Percentiles rank a stretch among this genome's conserved stretches.
phyloP scores from a whole-genome alignment of 2,888 invertebrate species.

The Leucoma salicis region DNA sequence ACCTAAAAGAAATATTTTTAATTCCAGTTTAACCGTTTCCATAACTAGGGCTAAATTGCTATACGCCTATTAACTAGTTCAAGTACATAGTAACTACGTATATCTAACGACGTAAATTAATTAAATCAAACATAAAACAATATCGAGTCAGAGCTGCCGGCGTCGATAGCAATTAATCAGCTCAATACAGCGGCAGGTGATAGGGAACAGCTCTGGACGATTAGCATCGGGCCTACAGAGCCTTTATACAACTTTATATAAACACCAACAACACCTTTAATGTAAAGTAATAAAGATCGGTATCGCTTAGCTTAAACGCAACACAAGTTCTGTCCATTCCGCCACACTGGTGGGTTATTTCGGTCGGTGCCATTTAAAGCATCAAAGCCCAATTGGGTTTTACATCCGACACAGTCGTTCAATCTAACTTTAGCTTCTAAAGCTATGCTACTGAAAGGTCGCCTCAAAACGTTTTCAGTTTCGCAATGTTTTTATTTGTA shows the following conservation, averaged over 20 bases:
- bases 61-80: constrained; percentile 13
- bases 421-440: constrained; percentile 67
- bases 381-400: constrained; percentile 75
- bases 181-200: constrained; percentile 68
- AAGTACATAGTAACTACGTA: constrained; percentile 7
- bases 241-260: constrained; percentile 7
- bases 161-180: constrained; percentile 71
- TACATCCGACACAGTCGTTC: constrained; percentile 68
- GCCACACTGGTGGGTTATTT: constrained; percentile 57
- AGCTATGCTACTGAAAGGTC: constrained; percentile 34
- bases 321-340: constrained; percentile 23
- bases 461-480: constrained; percentile 34
- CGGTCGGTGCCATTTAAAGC: constrained; percentile 66
- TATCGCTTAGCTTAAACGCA: constrained; percentile 22
- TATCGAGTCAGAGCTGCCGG: constrained; percentile 44
- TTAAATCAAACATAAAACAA: constrained; percentile 52
- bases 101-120: constrained; percentile 37
- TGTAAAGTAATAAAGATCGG: constrained; percentile 25
- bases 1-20: no score
- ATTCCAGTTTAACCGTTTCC: no score
- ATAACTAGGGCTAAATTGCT: not conserved
- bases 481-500: constrained; percentile 26
- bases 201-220: constrained; percentile 69
- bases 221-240: constrained; percentile 53
- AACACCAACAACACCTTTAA: constrained; percentile 5